Evolutionary conservation across 35 echinoderm and acorn worm genomes (phyloP), one percentile per base, ranked within the genome.

Genomic region (Anneissia japonica): DNA sequence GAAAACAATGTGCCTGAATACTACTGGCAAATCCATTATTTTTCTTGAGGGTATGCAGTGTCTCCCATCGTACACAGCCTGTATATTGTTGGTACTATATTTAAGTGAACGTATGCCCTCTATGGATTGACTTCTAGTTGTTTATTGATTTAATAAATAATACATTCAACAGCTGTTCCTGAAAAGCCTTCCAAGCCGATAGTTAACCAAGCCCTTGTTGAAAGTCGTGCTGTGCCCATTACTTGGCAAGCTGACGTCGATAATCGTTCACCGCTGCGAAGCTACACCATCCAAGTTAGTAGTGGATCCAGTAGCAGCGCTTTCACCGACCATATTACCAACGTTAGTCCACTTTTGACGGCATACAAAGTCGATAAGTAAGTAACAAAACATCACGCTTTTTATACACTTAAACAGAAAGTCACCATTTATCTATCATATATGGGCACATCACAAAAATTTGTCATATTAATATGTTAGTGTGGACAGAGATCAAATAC

Each of bases 191-290:
- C 91, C 11, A 91, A 84, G 45, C 84, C 89, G 12, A 83, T 77
- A 0, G 92, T 94, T 14, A 82, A 91, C 80, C 89, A 91, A 30
- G 79, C n/a, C 38, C 23, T 39, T 14, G 64, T 99, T 36, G 29
- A 92, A 34, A 99, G 96, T 82, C 84, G 92, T 28, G 82, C 91
- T 30, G 96, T 83, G 0, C 77, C 75, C 3, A 81, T 94, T 16
- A 91, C 92, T 16, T 94, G 92, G 92, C 94, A 83, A 19, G 82
- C 86, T 23, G 88, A 87, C 2, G 46, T 36, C 36, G 64, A 89
- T 80, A 89, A 89, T 31, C 87, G 94, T 51, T 90, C 92, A 23
- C 96, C 96, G 12, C 76, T 99, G 28, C 88, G 96, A 23, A 79
- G 45, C 55, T 99, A 99, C 80, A 91, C 81, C 77, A 91, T 99